Percentiles rank a stretch among this genome's conserved stretches.
Evolutionary conservation across 2,797 vertebrate genomes (phyloP).

Genomic region (Acanthurus tractus): DNA sequence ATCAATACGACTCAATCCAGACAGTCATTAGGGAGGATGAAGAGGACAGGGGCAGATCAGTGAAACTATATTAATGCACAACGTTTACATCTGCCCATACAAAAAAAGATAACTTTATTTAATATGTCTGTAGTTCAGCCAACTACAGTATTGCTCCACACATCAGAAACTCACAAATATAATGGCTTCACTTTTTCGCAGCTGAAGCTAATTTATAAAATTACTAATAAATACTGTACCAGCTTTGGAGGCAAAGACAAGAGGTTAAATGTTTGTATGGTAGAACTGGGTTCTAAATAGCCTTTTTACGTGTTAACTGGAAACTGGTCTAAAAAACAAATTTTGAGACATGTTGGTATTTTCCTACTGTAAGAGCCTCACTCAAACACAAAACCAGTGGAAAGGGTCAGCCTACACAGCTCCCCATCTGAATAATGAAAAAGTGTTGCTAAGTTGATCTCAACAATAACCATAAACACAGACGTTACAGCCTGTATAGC

Average conservation of each 20-base stretch:
- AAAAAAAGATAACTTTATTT: neutral
- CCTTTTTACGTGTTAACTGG: neutral
- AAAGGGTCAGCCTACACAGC: neutral
- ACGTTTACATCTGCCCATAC: slow-evolving; percentile 3
- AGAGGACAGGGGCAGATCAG: slow-evolving; percentile 8
- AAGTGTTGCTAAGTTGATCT: slow-evolving; percentile 20
- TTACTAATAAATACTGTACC: slow-evolving; percentile 6
- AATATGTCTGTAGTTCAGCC: neutral
- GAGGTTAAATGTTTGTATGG: slow-evolving; percentile 9
- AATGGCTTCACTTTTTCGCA: neutral
- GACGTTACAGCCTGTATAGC: slow-evolving; percentile 2
- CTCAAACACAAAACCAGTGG: slow-evolving; percentile 9
- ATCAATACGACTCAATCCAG: slow-evolving; percentile 56
- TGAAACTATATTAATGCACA: slow-evolving; percentile 7
- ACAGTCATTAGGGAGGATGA: slow-evolving; percentile 13
- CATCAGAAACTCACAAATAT: neutral
- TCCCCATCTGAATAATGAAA: neutral
- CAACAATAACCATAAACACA: slow-evolving; percentile 46
- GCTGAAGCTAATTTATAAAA: slow-evolving; percentile 12
- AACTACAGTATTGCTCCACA: neutral
- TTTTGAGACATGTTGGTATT: slow-evolving; percentile 1
- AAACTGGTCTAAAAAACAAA: neutral
- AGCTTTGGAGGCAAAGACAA: neutral
- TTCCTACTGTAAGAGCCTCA: neutral
- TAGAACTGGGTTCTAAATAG: neutral